A percentile compares a stretch with the other conserved stretches of the same genome.
Evolutionary conservation across 2,888 invertebrate genomes (phyloP).

Genomic region (Pristionchus maxplancki): DNA sequence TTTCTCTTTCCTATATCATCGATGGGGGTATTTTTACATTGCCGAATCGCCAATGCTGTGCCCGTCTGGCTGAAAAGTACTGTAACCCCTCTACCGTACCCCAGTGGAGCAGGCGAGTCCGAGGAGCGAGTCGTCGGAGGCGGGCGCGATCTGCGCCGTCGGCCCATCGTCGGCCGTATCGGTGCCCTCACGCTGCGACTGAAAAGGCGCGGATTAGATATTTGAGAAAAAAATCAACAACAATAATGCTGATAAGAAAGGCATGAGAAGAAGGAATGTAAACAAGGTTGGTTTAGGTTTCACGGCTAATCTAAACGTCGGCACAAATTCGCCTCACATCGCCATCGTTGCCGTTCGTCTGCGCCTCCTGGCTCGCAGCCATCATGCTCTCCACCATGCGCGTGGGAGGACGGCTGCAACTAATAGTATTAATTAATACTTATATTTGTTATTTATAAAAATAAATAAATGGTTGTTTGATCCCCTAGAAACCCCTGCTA

Average conservation of each 20-base stretch:
- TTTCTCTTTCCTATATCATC: no score
- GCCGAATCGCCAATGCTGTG: no score
- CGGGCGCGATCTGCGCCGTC: constrained; percentile 80
- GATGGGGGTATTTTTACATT: no score
- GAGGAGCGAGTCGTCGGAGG: constrained; percentile 91
- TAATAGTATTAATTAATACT: not conserved
- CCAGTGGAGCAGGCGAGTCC: constrained; percentile 97
- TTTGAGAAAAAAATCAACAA: not conserved
- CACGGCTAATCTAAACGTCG: not conserved
- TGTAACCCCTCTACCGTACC: constrained; percentile 80
- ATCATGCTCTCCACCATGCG: constrained; percentile 65
- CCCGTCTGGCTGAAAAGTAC: not conserved
- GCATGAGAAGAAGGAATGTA: not conserved
- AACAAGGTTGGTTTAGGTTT: not conserved
- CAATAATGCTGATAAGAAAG: no score
- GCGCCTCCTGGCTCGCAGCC: constrained; percentile 62
- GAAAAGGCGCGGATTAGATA: not conserved
- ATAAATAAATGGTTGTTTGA: not conserved
- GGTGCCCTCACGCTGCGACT: constrained; percentile 45
- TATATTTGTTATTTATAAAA: not conserved
- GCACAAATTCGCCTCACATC: not conserved
- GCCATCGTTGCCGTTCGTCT: constrained; percentile 50
- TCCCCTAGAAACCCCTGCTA: not conserved
- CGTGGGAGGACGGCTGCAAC: constrained; percentile 61
- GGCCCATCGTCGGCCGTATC: constrained; percentile 50